Base-by-base conservation (phyloP, 1,140 invertebrate species). In the Rhagoletis zephyria region DNA sequence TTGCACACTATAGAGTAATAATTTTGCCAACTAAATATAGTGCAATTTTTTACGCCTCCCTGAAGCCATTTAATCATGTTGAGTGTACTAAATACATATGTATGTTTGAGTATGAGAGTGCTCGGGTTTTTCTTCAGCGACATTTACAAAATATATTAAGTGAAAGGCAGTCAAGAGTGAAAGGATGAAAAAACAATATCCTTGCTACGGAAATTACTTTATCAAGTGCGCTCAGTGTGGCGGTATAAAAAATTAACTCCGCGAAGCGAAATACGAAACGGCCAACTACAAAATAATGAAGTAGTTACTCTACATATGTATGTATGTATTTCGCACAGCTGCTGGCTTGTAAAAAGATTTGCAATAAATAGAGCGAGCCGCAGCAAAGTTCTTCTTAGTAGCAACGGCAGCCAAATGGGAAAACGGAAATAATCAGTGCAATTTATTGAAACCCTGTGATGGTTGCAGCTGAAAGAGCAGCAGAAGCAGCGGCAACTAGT, bases 181-280 rank as follows among this genome's bases (percentile, higher is more conserved):
- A 67, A 67, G 64, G 10, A 67, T 67, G 64, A 42, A 67, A 42
- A 67, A 67, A 30, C 19, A 30, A 7, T 67, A 4, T 40, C 30
- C 64, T 67, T 3, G n/a, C 64, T 40, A 67, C n/a, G 64, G 64
- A 67, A 67, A 67, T 67, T 67, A 7, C 64, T 67, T 67, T 67
- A 67, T 67, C 64, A 67, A 67, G 30, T 67, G 9, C 30, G 64
- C 64, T 67, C 40, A 30, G 64, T 40, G 7, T 3, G 64, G 40
- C 64, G 19, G 12, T 42, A 67, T 19, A 30, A 67, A 67, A 65
- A 67, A 67, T 67, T 30, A 67, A 67, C 64, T 67, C 19, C 10
- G 30, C 30, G 30, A 42, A 67, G 12, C 30, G 30, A 3, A 67
- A 19, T 30, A 12, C 64, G 0, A 67, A 30, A 67, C 64, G 10